Conservation (phyloP, 2,888 invertebrate species). For the Mythimna vitellina region DNA sequence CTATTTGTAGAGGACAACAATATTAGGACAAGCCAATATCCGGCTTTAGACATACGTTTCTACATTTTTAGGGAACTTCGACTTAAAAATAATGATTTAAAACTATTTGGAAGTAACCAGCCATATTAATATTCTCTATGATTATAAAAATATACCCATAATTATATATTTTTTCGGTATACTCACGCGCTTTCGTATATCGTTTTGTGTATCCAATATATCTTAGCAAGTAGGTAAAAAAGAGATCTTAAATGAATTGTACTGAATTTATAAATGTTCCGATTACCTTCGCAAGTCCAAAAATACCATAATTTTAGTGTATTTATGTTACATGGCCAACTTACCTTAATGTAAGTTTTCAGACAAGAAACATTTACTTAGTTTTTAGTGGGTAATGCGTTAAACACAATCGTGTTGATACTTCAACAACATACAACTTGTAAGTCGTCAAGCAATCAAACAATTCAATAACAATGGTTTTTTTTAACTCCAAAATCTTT, state of each 20-base stretch:
- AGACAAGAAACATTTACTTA: too few relatives aligned
- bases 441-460: too few relatives aligned
- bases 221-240: background rate
- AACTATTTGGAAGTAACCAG: slow-evolving; percentile 51
- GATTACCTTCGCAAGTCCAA: background rate
- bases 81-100: slow-evolving; percentile 28
- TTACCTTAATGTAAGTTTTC: too few relatives aligned
- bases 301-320: background rate
- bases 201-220: slow-evolving; percentile 2
- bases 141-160: slow-evolving; percentile 52
- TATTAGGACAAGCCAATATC: background rate
- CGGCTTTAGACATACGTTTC: background rate
- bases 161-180: slow-evolving; percentile 24
- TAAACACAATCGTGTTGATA: too few relatives aligned
- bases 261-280: background rate
- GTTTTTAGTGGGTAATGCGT: too few relatives aligned
- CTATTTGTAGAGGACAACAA: background rate
- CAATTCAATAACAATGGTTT: too few relatives aligned
- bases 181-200: slow-evolving; percentile 11
- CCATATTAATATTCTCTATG: slow-evolving; percentile 23
- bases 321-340: too few relatives aligned
- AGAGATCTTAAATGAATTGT: background rate
- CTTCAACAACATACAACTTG: too few relatives aligned
- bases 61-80: slow-evolving; percentile 23
- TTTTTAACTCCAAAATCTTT: too few relatives aligned